These are phyloP conservation scores for Musca vetustissima DNA, from an alignment of 1,140 invertebrate genomes.

Conservation along the genomic window DNA sequence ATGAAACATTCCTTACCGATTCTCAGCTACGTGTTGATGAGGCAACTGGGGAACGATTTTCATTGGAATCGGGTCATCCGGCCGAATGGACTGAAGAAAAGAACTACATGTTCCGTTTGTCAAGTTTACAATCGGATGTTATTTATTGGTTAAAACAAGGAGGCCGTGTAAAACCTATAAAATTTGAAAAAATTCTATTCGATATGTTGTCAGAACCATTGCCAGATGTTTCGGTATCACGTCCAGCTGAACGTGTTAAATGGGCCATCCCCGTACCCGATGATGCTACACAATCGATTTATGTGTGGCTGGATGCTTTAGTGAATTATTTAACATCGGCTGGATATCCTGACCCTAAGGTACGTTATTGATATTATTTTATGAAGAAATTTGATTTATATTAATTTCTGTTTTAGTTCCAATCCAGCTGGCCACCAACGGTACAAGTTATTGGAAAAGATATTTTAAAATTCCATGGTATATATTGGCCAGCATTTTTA, in stretches of 20 bases:
- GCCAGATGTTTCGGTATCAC: conserved; percentile 86
- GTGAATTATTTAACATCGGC: conserved; percentile 91
- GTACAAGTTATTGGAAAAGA: conserved; percentile 96
- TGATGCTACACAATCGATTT: conserved; percentile 84
- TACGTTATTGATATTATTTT: background rate
- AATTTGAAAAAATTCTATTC: conserved; percentile 71
- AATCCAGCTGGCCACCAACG: conserved; percentile 79
- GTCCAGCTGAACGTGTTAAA: conserved; percentile 73
- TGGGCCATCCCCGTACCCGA: conserved; percentile 88
- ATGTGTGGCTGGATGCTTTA: conserved; percentile 98
- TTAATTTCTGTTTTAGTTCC: conserved; percentile 38
- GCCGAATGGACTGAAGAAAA: conserved; percentile 92
- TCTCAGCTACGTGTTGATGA: conserved; percentile 70
- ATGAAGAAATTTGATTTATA: no score
- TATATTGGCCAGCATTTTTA: conserved; percentile 99
- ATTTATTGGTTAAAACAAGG: conserved; percentile 79
- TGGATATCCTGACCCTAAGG: conserved; percentile 71
- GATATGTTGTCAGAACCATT: conserved; percentile 65
- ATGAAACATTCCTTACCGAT: conserved; percentile 89
- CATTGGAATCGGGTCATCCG: conserved; percentile 74
- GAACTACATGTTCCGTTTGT: conserved; percentile 92
- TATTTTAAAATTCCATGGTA: conserved; percentile 97
- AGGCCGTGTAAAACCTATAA: conserved; percentile 67
- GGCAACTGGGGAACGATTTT: conserved; percentile 64
- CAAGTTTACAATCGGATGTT: conserved; percentile 75